Evolutionary conservation across 64 coral and sea anemone genomes (phyloP).

Genomic region (Pocillopora verrucosa): DNA sequence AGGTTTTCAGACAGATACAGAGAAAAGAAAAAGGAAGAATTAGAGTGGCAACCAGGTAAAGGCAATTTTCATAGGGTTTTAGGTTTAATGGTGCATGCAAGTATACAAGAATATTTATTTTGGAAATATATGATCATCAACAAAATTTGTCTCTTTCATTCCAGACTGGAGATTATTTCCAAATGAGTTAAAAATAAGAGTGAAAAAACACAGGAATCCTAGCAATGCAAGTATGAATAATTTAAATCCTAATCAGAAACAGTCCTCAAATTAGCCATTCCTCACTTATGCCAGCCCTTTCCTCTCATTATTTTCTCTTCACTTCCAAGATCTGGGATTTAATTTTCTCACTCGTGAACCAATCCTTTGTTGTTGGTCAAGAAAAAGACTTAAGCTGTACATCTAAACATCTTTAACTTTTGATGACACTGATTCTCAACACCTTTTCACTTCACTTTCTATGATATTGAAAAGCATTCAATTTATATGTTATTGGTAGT

Average conservation of each 20-base stretch:
- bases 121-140: no score
- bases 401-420: no score
- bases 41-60: slow-evolving; percentile 85
- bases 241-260: no score
- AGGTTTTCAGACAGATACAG: slow-evolving; percentile 90
- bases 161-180: slow-evolving; percentile 86
- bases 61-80: neutral
- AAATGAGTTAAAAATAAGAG: slow-evolving; percentile 80
- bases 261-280: neutral
- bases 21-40: slow-evolving; percentile 48
- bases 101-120: neutral
- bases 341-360: no score
- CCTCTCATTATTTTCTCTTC: no score
- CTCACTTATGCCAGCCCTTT: neutral
- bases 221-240: slow-evolving; percentile 32
- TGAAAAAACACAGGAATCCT: slow-evolving; percentile 39
- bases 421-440: no score
- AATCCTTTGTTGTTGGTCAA: no score
- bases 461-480: no score
- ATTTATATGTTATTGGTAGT: neutral
- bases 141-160: neutral
- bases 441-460: no score
- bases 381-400: no score
- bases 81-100: neutral
- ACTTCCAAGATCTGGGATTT: no score